phyloP scores from a whole-genome alignment of 2,797 vertebrate genomes.

The Zalophus californianus region DNA sequence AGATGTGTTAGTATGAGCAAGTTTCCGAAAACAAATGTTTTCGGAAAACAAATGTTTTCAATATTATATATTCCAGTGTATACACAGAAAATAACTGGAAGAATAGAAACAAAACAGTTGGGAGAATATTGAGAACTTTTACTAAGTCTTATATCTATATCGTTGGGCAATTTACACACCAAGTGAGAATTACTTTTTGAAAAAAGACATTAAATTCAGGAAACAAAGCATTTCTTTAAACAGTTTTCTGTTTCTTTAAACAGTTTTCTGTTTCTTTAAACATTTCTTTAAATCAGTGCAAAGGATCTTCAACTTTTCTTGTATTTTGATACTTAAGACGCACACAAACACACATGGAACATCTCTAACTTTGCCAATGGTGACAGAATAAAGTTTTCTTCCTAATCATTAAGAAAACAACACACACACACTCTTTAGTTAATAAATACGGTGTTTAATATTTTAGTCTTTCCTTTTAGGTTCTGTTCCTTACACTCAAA shows the following conservation, averaged over 20 bases:
- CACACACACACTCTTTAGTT: not conserved
- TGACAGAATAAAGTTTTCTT: not conserved
- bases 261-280: not conserved
- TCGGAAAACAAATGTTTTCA: not conserved
- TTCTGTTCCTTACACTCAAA: slow-evolving; percentile 24
- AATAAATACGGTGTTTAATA: not conserved
- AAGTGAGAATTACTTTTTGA: not conserved
- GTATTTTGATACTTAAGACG: not conserved
- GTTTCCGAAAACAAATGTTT: not conserved
- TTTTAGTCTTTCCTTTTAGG: slow-evolving; percentile 2
- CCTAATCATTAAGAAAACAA: not conserved
- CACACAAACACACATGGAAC: not conserved
- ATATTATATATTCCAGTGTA: not conserved
- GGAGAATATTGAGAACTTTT: not conserved
- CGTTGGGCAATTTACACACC: not conserved
- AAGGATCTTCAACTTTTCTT: not conserved
- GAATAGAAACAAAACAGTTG: not conserved
- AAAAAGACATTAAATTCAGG: not conserved
- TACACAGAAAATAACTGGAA: not conserved
- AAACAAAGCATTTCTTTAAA: slow-evolving; percentile 35
- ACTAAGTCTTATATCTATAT: not conserved
- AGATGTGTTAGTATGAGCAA: not conserved
- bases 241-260: not conserved
- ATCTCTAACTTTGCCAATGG: not conserved
- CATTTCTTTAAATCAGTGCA: not conserved